These are phyloP conservation scores for Poeciliopsis turrubarensis DNA, from an alignment of 2,113 vertebrate genomes.

Conservation along the genomic window DNA sequence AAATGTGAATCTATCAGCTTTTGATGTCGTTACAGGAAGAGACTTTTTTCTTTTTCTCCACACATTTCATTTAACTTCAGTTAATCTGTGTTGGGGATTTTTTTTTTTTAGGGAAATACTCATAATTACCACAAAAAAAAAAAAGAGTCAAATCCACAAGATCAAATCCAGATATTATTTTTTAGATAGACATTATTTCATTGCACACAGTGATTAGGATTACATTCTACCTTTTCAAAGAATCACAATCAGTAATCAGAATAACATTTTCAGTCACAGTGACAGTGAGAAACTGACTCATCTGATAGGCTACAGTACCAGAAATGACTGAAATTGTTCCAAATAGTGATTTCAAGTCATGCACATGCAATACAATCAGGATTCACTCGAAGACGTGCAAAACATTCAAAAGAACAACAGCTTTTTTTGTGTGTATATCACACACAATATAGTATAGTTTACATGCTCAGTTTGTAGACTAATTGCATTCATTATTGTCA, in stretches of 20 bases:
- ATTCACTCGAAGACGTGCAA: background rate
- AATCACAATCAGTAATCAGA: constrained; percentile 5
- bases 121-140: background rate
- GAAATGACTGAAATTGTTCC: background rate
- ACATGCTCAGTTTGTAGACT: background rate
- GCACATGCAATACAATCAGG: background rate
- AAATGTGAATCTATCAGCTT: background rate
- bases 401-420: background rate
- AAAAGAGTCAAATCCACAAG: background rate
- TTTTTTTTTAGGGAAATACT: background rate
- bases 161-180: background rate
- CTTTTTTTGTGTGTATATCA: background rate
- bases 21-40: background rate
- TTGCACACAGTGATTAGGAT: constrained; percentile 36
- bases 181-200: constrained; percentile 7
- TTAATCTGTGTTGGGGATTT: background rate
- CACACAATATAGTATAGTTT: too few relatives aligned
- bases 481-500: background rate
- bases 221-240: constrained; percentile 7
- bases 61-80: background rate
- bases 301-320: background rate
- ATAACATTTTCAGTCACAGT: constrained; percentile 1
- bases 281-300: background rate
- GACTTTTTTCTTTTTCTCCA: background rate
- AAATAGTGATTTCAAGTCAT: background rate